Conservation (phyloP, 2,797 vertebrate genomes). For the Setipinna tenuifilis region DNA sequence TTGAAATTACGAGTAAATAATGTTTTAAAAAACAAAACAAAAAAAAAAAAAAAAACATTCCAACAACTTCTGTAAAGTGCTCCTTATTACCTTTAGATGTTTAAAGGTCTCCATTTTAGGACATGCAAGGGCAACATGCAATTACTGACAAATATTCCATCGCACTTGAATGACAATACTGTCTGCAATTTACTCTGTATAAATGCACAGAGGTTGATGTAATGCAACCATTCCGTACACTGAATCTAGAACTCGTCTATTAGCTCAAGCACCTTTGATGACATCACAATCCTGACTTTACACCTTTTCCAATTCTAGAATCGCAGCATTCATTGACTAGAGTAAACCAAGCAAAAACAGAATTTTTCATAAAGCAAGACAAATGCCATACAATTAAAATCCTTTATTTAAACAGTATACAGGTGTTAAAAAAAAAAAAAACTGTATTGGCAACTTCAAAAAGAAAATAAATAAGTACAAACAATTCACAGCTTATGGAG, state of each 20-base stretch:
- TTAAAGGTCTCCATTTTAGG: not conserved
- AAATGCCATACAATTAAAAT: too few species aligned
- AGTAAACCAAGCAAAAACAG: too few species aligned
- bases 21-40: too few species aligned
- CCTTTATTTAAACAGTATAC: too few species aligned
- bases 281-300: conserved; percentile 1
- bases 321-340: too few species aligned
- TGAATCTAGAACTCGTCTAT: not conserved
- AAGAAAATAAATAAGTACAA: too few species aligned
- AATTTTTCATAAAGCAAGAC: too few species aligned
- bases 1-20: too few species aligned
- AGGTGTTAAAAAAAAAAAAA: too few species aligned
- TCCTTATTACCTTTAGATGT: not conserved
- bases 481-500: too few species aligned
- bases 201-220: not conserved
- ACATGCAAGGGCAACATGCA: not conserved
- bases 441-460: too few species aligned
- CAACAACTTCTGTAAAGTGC: not conserved
- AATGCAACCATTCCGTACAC: not conserved
- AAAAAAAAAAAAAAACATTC: not conserved
- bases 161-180: not conserved
- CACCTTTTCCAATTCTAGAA: too few species aligned
- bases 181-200: not conserved
- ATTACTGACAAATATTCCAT: not conserved
- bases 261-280: not conserved